Percentiles rank a stretch among this genome's conserved stretches.
Evolutionary conservation across 2,797 vertebrate genomes (phyloP).

Genomic region (Manis crassicaudata): DNA sequence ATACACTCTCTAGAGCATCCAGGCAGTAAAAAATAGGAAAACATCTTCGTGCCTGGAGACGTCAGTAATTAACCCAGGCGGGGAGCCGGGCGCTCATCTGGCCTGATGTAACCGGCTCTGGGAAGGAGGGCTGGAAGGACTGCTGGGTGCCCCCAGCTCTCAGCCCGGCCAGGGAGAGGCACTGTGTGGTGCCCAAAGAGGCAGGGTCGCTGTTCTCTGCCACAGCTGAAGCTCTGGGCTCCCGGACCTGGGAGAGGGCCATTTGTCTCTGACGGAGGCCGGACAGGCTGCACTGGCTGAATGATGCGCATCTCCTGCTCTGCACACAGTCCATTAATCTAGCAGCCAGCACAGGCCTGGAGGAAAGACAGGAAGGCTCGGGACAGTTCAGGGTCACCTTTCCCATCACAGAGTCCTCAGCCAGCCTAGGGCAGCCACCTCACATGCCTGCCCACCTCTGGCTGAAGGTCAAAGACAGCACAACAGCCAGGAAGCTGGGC

Average conservation of each 20-base stretch:
- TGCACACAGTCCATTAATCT: constrained; percentile 55
- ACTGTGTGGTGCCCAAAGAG: background rate
- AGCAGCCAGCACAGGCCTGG: background rate
- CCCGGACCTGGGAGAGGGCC: background rate
- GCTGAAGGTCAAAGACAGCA: background rate
- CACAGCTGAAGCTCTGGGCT: background rate
- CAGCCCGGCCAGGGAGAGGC: accelerated
- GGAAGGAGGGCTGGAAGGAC: background rate
- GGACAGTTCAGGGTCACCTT: constrained; percentile 54
- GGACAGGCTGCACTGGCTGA: accelerated
- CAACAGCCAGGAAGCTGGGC: accelerated
- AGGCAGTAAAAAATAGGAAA: background rate
- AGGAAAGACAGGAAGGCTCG: background rate
- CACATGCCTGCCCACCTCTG: background rate
- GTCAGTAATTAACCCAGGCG: background rate
- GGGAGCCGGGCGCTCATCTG: background rate
- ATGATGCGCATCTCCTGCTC: background rate
- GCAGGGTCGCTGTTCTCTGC: background rate
- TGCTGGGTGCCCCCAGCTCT: background rate
- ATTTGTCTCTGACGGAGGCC: background rate
- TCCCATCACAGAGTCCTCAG: constrained; percentile 1
- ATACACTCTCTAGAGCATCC: background rate
- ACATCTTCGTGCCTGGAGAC: background rate
- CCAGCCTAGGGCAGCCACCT: accelerated
- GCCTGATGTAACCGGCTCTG: background rate